phyloP scores from a whole-genome alignment of 2,888 invertebrate genomes.

The Hydraecia micacea region DNA sequence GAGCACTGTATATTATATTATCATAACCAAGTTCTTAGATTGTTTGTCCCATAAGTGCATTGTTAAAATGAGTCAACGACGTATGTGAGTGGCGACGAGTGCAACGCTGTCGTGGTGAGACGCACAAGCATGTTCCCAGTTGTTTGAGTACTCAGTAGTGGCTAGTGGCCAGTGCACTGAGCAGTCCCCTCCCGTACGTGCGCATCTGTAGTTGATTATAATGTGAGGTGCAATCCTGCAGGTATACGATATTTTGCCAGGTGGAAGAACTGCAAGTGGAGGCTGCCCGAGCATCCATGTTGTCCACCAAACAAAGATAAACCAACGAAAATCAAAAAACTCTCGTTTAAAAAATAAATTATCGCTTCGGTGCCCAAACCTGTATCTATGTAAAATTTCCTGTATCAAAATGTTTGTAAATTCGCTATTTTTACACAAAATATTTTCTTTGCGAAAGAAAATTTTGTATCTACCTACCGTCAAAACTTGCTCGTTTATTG shows the following conservation, averaged over 20 bases:
- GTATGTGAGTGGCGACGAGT: constrained; percentile 58
- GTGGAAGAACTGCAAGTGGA: constrained; percentile 95
- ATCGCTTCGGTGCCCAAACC: constrained; percentile 85
- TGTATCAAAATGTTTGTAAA: constrained; percentile 86
- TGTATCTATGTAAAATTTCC: constrained; percentile 86
- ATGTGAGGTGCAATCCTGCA: constrained; percentile 91
- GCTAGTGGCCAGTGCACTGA: constrained; percentile 67
- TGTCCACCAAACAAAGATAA: constrained; percentile 91
- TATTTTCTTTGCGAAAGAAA: constrained; percentile 81
- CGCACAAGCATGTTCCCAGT: constrained; percentile 78
- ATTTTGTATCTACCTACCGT: constrained; percentile 82
- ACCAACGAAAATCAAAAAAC: constrained; percentile 87
- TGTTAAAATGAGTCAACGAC: constrained; percentile 40
- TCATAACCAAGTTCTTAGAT: constrained; percentile 49
- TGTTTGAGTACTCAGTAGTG: constrained; percentile 65
- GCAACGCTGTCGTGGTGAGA: constrained; percentile 51
- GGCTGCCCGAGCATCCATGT: constrained; percentile 92
- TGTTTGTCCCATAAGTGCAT: constrained; percentile 57
- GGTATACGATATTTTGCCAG: constrained; percentile 96
- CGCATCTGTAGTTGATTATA: constrained; percentile 89
- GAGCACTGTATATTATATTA: constrained; percentile 57
- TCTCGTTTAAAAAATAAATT: constrained; percentile 88
- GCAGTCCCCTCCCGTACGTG: constrained; percentile 76
- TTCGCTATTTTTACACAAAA: constrained; percentile 89
- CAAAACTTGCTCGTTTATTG: constrained; percentile 83